Evolutionary conservation across 2,113 vertebrate species (phyloP).

Genomic region (Oryctolagus cuniculus): DNA sequence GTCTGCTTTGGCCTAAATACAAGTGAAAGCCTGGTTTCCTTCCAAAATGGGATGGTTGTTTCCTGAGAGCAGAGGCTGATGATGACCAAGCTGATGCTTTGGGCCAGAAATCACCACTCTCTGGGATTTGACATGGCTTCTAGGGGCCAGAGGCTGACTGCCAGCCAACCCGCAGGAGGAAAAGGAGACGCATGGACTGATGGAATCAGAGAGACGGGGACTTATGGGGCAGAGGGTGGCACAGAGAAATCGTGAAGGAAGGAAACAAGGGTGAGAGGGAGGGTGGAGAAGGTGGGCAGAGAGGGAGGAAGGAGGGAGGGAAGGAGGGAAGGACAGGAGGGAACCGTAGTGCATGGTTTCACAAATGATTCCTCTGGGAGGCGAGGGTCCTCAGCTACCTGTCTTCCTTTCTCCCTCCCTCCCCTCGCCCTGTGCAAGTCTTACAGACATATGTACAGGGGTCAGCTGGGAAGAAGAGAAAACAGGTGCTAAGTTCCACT

Average conservation of each 20-base stretch:
- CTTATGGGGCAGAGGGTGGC: background rate
- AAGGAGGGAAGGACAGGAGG: background rate
- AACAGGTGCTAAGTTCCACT: background rate
- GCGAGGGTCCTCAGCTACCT: background rate
- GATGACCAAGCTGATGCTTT: background rate
- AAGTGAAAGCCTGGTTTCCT: background rate
- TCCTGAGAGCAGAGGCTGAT: background rate
- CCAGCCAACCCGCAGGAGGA: background rate
- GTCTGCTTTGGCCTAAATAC: background rate
- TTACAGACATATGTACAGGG: background rate
- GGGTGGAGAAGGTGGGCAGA: background rate
- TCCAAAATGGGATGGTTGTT: background rate
- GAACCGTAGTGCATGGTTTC: rapidly evolving
- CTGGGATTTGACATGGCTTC: background rate
- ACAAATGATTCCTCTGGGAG: background rate
- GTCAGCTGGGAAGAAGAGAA: background rate
- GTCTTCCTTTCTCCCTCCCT: background rate
- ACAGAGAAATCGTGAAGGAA: background rate
- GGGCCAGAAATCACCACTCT: background rate
- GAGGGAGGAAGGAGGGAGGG: background rate
- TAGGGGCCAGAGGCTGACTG: background rate
- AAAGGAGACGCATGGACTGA: background rate
- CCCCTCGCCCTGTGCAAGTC: no score
- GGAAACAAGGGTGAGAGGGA: background rate
- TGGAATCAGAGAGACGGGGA: background rate